phyloP scores from a whole-genome alignment of 2,113 vertebrate species.

The Sphyrna mokarran region DNA sequence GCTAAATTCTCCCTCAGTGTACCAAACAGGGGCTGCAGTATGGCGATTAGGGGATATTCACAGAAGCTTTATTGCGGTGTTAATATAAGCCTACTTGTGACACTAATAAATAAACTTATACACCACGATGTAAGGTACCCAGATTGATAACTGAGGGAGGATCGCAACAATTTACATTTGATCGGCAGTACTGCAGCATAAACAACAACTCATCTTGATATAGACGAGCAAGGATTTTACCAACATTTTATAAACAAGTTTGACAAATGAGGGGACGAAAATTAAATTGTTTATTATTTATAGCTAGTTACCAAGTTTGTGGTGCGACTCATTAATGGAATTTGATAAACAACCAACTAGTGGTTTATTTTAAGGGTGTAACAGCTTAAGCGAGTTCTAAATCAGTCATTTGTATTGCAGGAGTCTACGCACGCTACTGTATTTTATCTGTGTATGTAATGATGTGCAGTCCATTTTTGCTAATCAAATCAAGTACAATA shows the following conservation, averaged over 20 bases:
- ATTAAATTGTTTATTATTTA: background rate
- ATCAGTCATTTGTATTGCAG: background rate
- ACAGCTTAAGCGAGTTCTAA: background rate
- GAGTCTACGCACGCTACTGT: background rate
- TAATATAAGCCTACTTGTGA: too few species aligned
- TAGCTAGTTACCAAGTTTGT: background rate
- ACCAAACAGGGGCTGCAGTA: too few species aligned
- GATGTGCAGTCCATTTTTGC: background rate
- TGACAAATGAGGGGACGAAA: background rate
- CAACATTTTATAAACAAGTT: background rate
- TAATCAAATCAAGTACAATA: conserved; percentile 17
- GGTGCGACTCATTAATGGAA: background rate
- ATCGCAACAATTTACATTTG: background rate
- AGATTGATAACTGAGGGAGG: background rate
- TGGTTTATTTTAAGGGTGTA: background rate
- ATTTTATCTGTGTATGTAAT: background rate
- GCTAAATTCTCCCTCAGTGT: too few species aligned
- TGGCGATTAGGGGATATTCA: too few species aligned
- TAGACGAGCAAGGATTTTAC: background rate
- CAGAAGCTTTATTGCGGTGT: too few species aligned
- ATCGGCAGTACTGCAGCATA: background rate
- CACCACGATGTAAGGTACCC: background rate
- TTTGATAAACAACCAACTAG: background rate
- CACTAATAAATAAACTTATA: too few species aligned
- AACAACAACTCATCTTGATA: too few species aligned